Conservation (phyloP, 2,113 vertebrate species). For the Muntiacus reevesi region DNA sequence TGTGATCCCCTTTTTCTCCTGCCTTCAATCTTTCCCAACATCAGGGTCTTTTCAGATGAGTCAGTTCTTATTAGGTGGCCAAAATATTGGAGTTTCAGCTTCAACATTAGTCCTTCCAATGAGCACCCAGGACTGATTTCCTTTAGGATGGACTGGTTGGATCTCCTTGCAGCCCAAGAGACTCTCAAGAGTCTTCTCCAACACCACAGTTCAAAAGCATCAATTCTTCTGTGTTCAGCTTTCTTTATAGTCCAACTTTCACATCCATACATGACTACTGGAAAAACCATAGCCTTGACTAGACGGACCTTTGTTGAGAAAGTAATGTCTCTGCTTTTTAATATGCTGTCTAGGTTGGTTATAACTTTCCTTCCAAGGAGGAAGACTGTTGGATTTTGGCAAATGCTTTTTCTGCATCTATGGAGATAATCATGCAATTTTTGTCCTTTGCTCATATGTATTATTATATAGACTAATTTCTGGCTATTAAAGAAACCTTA, state of each 20-base stretch:
- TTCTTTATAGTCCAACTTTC: background rate
- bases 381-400: background rate
- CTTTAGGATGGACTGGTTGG: background rate
- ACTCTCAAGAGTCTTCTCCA: background rate
- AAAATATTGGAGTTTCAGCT: background rate
- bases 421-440: background rate
- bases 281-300: background rate
- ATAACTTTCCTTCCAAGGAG: background rate
- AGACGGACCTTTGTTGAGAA: background rate
- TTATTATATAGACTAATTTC: background rate
- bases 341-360: background rate
- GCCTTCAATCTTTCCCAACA: background rate
- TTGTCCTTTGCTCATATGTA: background rate
- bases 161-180: background rate
- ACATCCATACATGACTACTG: background rate
- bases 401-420: background rate
- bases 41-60: background rate
- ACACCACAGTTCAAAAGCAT: background rate
- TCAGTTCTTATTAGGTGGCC: background rate
- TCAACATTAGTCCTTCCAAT: background rate
- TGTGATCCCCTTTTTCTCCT: background rate
- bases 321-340: background rate
- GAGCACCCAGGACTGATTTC: background rate
- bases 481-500: background rate
- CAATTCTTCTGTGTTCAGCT: accelerated